A percentile compares a stretch with the other conserved stretches of the same genome.
These are phyloP conservation scores for Bradypodion pumilum DNA, from an alignment of 2,797 vertebrate species.

Conservation along the genomic window DNA sequence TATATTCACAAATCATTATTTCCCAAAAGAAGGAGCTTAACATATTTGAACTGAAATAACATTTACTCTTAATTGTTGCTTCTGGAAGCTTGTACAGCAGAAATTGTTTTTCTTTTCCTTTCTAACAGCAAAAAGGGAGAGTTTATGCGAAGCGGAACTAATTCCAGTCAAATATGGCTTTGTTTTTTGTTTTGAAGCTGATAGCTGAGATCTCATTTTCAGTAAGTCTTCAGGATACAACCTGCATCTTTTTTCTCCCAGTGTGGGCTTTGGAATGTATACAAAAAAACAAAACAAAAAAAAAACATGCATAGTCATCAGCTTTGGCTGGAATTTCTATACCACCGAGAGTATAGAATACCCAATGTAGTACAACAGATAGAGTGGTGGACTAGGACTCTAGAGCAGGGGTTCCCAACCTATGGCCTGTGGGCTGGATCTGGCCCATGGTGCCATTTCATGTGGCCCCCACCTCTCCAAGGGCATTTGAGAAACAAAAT, in stretches of 20 bases:
- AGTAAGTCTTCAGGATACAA: neutral
- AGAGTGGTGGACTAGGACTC: too few species aligned
- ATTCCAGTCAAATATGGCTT: neutral
- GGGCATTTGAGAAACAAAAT: too few species aligned
- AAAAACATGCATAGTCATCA: neutral
- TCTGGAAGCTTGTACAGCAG: neutral
- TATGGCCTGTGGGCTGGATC: too few species aligned
- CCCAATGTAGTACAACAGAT: too few species aligned
- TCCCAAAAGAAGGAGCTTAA: neutral
- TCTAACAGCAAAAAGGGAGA: too few species aligned
- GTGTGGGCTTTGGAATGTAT: neutral
- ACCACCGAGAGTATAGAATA: neutral
- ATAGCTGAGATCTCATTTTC: neutral
- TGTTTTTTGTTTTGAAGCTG: too few species aligned
- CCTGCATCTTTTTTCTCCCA: neutral
- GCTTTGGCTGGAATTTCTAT: neutral
- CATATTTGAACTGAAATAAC: neutral
- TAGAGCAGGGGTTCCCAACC: too few species aligned
- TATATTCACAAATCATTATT: conserved; percentile 44
- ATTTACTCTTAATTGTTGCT: neutral
- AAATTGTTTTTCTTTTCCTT: neutral
- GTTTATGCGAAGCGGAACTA: neutral
- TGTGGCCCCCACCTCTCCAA: too few species aligned
- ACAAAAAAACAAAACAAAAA: neutral
- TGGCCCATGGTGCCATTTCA: too few species aligned